phyloP scores from a whole-genome alignment of 2,888 invertebrate genomes.

The Xanthorhoe spadicearia region DNA sequence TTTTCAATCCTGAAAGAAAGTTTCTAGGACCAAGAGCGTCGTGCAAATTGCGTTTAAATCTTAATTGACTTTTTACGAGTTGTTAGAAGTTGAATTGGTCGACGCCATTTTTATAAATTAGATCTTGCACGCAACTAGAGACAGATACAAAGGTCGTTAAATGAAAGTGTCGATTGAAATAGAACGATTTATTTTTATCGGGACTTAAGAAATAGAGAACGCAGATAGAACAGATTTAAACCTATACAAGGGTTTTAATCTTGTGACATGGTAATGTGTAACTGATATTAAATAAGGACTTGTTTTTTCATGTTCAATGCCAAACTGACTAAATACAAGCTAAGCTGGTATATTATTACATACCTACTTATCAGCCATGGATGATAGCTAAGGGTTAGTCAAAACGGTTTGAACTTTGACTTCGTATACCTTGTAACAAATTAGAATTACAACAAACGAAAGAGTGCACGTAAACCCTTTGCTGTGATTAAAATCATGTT shows the following conservation, averaged over 20 bases:
- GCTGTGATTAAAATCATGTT: neutral
- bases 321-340: too few relatives aligned
- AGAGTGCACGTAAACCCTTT: neutral
- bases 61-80: conserved; percentile 80
- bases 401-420: neutral
- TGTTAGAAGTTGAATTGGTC: conserved; percentile 72
- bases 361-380: too few relatives aligned
- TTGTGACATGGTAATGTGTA: conserved; percentile 3
- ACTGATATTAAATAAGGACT: too few relatives aligned
- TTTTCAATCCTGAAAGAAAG: conserved; percentile 19
- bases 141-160: conserved; percentile 42
- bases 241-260: neutral
- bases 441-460: neutral
- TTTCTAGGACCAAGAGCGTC: conserved; percentile 49
- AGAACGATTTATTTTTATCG: conserved; percentile 29
- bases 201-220: conserved; percentile 19
- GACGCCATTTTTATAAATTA: conserved; percentile 73
- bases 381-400: too few relatives aligned
- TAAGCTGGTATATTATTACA: too few relatives aligned
- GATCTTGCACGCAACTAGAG: conserved; percentile 72
- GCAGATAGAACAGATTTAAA: conserved; percentile 10
- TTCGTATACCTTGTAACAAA: neutral
- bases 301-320: too few relatives aligned
- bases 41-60: conserved; percentile 70
- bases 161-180: conserved; percentile 44